Conservation (phyloP, 2,888 invertebrate species). For the Rhagonycha fulva region DNA sequence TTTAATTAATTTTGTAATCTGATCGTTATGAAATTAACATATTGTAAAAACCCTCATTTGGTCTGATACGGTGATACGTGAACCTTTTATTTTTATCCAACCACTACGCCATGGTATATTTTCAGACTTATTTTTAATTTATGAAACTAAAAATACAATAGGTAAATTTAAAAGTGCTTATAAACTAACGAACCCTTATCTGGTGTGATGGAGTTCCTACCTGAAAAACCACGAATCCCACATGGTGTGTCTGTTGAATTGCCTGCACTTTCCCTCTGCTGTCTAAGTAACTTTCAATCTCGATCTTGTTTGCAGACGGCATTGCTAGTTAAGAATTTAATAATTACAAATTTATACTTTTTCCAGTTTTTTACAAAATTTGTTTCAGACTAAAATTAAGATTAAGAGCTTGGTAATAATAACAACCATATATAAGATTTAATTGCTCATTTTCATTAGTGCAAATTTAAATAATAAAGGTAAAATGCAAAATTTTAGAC, state of each 20-base stretch:
- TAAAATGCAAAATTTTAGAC: neutral
- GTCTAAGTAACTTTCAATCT: conserved; percentile 39
- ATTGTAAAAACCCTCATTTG: neutral
- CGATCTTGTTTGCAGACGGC: conserved; percentile 22
- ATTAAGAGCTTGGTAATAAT: neutral
- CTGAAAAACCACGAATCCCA: conserved; percentile 38
- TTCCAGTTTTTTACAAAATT: neutral
- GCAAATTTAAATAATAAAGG: neutral
- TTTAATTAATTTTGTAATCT: neutral
- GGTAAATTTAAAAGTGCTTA: neutral
- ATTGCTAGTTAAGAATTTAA: neutral
- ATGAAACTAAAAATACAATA: neutral
- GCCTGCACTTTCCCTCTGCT: conserved; percentile 29
- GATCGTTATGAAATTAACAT: neutral
- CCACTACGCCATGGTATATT: neutral
- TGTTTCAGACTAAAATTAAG: neutral
- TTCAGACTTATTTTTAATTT: neutral
- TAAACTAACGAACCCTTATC: conserved; percentile 7
- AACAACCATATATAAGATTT: neutral
- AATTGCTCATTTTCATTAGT: neutral
- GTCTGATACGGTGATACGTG: no score
- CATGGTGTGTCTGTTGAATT: conserved; percentile 35
- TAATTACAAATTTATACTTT: neutral
- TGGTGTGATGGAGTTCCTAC: conserved; percentile 29
- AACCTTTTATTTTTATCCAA: neutral